Evolutionary conservation across 2,113 vertebrate species (phyloP), one percentile per base, ranked within the genome.

Genomic region (Cottus gobio): DNA sequence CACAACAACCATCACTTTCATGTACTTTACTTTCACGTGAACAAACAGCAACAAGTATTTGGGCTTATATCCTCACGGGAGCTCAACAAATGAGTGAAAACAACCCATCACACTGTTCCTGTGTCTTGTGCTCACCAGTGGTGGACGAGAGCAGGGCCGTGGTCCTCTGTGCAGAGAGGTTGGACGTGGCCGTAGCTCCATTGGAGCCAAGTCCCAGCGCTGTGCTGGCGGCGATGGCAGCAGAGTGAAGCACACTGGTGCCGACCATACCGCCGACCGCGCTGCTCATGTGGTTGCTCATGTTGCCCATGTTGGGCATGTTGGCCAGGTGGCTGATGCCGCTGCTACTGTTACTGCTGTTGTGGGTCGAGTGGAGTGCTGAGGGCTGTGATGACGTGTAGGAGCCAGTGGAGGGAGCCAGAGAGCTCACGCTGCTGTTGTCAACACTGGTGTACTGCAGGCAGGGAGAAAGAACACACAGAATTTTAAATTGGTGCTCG

Each of bases 61-160:
- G 36, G 18, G 11, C 36, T 64, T 11, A 1, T 1, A 12, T 16
- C 12, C 10, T 44, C 7, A 31, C 4, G 1, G 2, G 31, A 30
- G n/a, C 16, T 8, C 11, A 48, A 50, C 22, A 37, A 12, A 44
- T 44, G 46, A 37, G 12, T 20, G 5, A 71, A 20, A 46, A 1
- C 37, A 30, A 57, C 16, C 12, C 9, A 36, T 77, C 52, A 46
- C 11, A 63, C 6, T 37, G 24, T 34, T 5, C 11, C 26, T 22
- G 13, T 26, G 52, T 30, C 8, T 44, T 42, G 54, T 83, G 4
- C 50, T 46, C 82, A 95, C 95, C 90, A 92, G 96, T 96, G 95
- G 97, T 96, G 92, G 96, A 96, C 79, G 96, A 95, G 81, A 98
- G 95, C 48, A 97, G 95, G 58, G 94, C 84, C 30, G 96, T 90